Conservation (phyloP, 2,888 invertebrate species). For the Lycia hirtaria region DNA sequence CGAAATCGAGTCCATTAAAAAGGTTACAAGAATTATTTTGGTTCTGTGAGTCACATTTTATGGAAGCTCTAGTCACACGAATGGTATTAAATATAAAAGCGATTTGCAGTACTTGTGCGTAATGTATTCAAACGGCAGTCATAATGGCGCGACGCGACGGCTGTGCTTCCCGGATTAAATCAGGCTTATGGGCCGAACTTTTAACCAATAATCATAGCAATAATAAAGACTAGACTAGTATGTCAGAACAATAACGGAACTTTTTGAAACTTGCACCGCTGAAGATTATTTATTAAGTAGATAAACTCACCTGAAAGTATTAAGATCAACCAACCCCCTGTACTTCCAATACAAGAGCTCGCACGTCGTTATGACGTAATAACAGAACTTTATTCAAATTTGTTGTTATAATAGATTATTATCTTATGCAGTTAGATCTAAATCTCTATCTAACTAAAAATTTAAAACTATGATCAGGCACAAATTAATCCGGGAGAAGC, state of each 20-base stretch:
- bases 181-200: slow-evolving; percentile 4
- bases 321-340: no score
- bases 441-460: no score
- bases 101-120: not conserved
- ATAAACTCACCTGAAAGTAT: not conserved
- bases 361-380: no score
- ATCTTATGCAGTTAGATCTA: no score
- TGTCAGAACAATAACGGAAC: slow-evolving; percentile 7
- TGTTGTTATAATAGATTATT: no score
- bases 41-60: slow-evolving; percentile 38
- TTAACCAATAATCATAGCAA: slow-evolving; percentile 4
- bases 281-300: not conserved
- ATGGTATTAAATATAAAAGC: slow-evolving; percentile 5
- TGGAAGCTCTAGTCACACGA: slow-evolving; percentile 7
- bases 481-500: no score
- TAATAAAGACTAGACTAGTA: slow-evolving; percentile 9
- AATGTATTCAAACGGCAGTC: slow-evolving; percentile 10
- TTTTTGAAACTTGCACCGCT: slow-evolving; percentile 16
- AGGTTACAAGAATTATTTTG: slow-evolving; percentile 44
- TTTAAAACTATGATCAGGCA: no score
- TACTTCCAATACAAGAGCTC: no score
- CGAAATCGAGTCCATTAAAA: slow-evolving; percentile 40
- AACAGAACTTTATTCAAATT: no score
- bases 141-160: not conserved
- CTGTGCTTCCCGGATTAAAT: not conserved